Evolutionary conservation across 2,113 vertebrate species (phyloP).

Genomic region (Chlorodrepanis virens): DNA sequence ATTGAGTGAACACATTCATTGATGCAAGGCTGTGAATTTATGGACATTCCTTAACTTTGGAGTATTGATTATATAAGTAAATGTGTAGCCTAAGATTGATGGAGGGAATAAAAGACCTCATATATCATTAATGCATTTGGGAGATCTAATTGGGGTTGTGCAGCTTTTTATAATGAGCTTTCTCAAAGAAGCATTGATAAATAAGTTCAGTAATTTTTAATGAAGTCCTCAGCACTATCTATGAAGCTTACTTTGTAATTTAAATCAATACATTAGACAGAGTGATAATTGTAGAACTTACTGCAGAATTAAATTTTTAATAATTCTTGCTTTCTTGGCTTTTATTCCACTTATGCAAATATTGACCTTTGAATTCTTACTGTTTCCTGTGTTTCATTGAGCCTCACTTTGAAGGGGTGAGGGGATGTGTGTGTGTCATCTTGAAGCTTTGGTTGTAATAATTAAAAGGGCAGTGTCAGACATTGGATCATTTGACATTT

Average conservation of each 20-base stretch:
- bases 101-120: background rate
- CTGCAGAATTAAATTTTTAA: conserved; percentile 33
- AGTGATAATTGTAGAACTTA: background rate
- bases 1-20: background rate
- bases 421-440: background rate
- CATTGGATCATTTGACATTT: background rate
- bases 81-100: background rate
- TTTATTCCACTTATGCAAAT: conserved; percentile 62
- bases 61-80: conserved; percentile 6
- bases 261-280: conserved; percentile 21
- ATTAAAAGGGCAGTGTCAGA: conserved; percentile 48
- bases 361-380: conserved; percentile 65
- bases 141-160: background rate
- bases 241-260: background rate
- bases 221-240: background rate
- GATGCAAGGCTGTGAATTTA: background rate
- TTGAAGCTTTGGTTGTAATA: conserved; percentile 31
- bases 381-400: background rate
- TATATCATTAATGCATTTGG: background rate
- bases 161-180: background rate
- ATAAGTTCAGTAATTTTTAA: conserved; percentile 3
- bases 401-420: background rate
- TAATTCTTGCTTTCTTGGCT: conserved; percentile 36
- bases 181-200: background rate
- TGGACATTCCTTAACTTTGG: background rate